Base-by-base conservation (phyloP, 1,140 invertebrate genomes). In the Araneus ventricosus region DNA sequence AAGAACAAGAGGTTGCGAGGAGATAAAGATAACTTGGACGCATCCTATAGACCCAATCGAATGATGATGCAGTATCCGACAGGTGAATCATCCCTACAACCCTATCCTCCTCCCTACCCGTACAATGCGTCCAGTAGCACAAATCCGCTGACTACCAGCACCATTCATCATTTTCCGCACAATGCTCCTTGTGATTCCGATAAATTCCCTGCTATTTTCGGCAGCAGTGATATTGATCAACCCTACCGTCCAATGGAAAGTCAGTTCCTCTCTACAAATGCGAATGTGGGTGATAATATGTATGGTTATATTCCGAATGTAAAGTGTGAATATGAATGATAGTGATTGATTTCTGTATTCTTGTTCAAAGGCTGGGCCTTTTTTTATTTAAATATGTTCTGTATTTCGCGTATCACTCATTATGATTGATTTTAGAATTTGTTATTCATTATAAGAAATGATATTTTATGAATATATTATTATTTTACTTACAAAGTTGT, bases 1-100 rank as follows among this genome's bases (percentile, higher is more conserved):
- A 96, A 96, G 94, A 96, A 95, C 90, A 96, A 96, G 93, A 94
- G 95, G 37, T 94, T 95, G 34, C 94, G 95, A 45, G 95, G 95
- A 94, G 95, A 95, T 7, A 94, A 93, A 85, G 79, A 91, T 17
- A 27, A 10, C 20, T 1, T 57, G 0, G 91, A 93, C 5, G 45
- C 52, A 8, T 5, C 59, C 4, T 67, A 22, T n/a, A 59, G 17
- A 67, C 39, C 90, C 22, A 34, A 27, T n/a, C n/a, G 24, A 20
- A 14, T 39, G 37, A 67, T 67, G 22, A 24, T 41, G 10, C 61
- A 61, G 20, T 41, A n/a, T 10, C 61, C 61, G 39, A 24, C 37
- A 41, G 34, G 10, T 88, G 86, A 67, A 41, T 1, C 52, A 1
- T 17, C 24, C 14, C 8, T 63, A 24, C 27, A 59, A 22, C 6